Conservation (phyloP, 2,113 vertebrate genomes). For the Aspiorhynchus laticeps region DNA sequence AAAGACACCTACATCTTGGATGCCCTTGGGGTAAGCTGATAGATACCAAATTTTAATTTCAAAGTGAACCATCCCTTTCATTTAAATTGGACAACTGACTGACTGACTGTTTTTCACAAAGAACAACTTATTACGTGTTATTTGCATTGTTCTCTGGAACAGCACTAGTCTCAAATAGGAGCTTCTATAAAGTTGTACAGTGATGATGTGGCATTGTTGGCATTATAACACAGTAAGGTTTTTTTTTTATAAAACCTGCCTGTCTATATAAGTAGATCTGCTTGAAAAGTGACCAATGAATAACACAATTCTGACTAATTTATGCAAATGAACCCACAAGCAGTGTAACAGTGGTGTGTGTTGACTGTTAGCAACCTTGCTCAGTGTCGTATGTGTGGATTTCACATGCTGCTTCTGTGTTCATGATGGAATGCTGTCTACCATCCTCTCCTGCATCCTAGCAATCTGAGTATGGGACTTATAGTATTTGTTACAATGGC, state of each 20-base stretch:
- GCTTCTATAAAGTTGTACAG: background rate
- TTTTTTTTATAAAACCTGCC: background rate
- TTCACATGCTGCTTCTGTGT: slow-evolving; percentile 46
- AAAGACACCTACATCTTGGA: too few relatives aligned
- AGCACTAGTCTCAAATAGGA: background rate
- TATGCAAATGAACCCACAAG: background rate
- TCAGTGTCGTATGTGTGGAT: slow-evolving; percentile 34
- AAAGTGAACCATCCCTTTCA: too few relatives aligned
- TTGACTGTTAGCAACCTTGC: background rate
- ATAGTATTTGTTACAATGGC: background rate
- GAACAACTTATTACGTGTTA: background rate
- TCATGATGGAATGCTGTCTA: background rate
- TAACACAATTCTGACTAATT: background rate
- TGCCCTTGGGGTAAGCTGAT: too few relatives aligned
- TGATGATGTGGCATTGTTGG: background rate
- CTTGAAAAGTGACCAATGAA: background rate
- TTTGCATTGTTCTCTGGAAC: background rate
- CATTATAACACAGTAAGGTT: background rate
- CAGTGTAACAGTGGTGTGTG: slow-evolving; percentile 28
- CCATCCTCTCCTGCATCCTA: background rate
- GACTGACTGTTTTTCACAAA: background rate
- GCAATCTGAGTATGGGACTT: background rate
- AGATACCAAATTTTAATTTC: too few relatives aligned
- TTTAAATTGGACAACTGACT: too few relatives aligned
- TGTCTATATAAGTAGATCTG: background rate